These are phyloP conservation scores for Sebastes miniatus DNA, from an alignment of 2,797 vertebrate species.

Conservation along the genomic window DNA sequence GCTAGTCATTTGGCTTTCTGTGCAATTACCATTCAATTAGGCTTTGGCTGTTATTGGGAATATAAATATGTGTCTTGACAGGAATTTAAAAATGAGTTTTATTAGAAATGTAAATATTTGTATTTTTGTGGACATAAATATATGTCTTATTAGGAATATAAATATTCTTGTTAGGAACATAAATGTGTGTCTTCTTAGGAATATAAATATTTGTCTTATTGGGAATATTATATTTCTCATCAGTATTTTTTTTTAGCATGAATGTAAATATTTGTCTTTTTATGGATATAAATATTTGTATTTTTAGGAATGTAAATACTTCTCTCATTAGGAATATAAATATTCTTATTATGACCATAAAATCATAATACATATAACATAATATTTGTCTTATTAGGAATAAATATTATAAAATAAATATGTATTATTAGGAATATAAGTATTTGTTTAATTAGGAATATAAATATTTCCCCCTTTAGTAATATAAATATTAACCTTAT, in stretches of 20 bases:
- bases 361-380: too few species aligned
- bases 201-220: not conserved
- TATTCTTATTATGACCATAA: not conserved
- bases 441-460: not conserved
- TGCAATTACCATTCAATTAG: not conserved
- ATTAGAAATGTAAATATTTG: not conserved
- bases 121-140: not conserved
- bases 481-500: not conserved
- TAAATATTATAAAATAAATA: not conserved
- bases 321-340: not conserved
- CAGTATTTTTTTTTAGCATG: too few species aligned
- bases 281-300: not conserved
- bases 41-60: not conserved
- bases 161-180: not conserved
- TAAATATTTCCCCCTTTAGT: not conserved
- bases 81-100: not conserved
- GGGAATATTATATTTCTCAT: too few species aligned
- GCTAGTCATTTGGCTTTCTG: not conserved
- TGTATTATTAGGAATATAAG: not conserved
- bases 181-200: not conserved
- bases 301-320: not conserved
- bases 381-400: not conserved
- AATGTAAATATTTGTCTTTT: not conserved
- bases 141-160: not conserved
- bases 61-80: not conserved